Evolutionary conservation across 2,797 vertebrate genomes (phyloP), one percentile per base, ranked within the genome.

Genomic region (Staurois parvus): DNA sequence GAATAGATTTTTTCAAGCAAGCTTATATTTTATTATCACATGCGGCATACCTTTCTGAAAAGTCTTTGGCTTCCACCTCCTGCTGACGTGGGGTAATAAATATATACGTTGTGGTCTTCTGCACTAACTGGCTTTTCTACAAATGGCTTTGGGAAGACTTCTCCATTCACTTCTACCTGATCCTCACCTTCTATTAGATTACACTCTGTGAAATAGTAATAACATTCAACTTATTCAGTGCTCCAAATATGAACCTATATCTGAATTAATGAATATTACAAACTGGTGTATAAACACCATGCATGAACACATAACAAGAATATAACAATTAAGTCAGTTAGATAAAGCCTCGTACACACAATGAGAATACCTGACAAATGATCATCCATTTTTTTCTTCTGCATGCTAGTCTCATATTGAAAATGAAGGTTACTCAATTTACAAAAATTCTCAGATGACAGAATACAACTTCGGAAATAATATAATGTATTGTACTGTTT

Each of bases 41-140:
- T 9, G 37, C 9, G 1, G 37, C 37, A 87, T 84, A 99, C 98
- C 98, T 99, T 99, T 83, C 98, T 96, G 91, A 99, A 99, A 88
- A 99, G 97, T 9, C 98, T 94, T 92, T 99, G 98, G 90, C 98
- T 99, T 90, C 98, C 98, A 1, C 98, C 98, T 0, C 98, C 98
- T 2, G 98, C 98, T 0, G 98, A 98, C 0, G 97, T 98, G 0
- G 98, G 98, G 90, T 99, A 99, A 94, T 99, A 99, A 93, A 99
- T 99, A 88, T 99, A 99, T 87, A 99, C 98, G 0, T 99, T 99
- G 92, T 99, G 98, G 92, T 99, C 98, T 90, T 99, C 98, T 0
- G 98, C 98, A 74, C 97, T 98, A 88, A 99, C 98, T 0, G 98
- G 98, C 90, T 99, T 99, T 94, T 99, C 98, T 45, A 99, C 98